These are phyloP conservation scores for Trissolcus basalis DNA, from an alignment of 1,140 invertebrate genomes.

Conservation along the genomic window DNA sequence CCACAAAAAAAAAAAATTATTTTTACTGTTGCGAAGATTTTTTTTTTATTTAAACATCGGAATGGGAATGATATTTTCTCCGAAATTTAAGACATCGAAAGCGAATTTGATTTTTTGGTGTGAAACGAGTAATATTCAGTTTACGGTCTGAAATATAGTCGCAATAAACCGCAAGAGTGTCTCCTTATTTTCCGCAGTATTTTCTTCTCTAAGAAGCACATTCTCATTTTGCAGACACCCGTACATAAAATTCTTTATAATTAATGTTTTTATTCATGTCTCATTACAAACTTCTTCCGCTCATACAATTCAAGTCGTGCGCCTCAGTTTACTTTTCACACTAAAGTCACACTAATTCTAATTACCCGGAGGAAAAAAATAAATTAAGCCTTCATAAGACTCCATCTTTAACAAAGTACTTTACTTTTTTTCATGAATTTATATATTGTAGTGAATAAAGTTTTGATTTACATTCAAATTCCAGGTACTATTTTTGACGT, in stretches of 20 bases:
- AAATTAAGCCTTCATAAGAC: slow-evolving; percentile 3
- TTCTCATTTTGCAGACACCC: slow-evolving; percentile 19
- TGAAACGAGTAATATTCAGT: not conserved
- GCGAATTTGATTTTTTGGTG: not conserved
- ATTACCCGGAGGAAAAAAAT: slow-evolving; percentile 26
- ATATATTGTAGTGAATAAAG: not conserved
- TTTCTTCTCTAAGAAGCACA: slow-evolving; percentile 20
- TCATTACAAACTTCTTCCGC: slow-evolving; percentile 37
- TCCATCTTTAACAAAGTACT: slow-evolving; percentile 8
- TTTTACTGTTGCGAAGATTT: too few species aligned
- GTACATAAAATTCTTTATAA: slow-evolving; percentile 38
- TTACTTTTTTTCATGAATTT: slow-evolving; percentile 9
- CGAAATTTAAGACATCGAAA: too few species aligned
- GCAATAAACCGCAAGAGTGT: slow-evolving; percentile 6
- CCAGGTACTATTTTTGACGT: too few species aligned
- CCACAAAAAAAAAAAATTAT: too few species aligned
- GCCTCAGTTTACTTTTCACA: slow-evolving; percentile 39
- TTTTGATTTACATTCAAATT: not conserved
- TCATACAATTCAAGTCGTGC: slow-evolving; percentile 26
- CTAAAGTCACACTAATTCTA: slow-evolving; percentile 44
- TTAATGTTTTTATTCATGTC: slow-evolving; percentile 48
- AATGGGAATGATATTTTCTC: too few species aligned
- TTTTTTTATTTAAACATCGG: too few species aligned
- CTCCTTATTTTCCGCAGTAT: slow-evolving; percentile 19
- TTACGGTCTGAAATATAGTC: slow-evolving; percentile 1